Evolutionary conservation across 2,888 invertebrate genomes (phyloP).

Genomic region (Octodonta nipae): DNA sequence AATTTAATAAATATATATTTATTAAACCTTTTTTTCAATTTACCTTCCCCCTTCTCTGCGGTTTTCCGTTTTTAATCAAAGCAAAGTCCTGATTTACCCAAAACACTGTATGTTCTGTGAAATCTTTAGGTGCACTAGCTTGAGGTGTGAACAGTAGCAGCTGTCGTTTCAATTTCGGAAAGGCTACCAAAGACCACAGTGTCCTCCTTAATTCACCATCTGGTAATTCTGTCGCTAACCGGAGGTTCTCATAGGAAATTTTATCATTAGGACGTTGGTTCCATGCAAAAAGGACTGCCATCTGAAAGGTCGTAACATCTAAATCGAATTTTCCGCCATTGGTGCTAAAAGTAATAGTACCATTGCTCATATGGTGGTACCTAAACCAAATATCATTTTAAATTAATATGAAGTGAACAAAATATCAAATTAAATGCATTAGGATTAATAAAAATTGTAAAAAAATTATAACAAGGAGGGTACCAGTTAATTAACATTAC

Average conservation of each 20-base stretch:
- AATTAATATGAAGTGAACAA: no score
- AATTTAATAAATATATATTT: not conserved
- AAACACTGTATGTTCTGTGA: constrained; percentile 81
- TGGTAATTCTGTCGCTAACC: constrained; percentile 91
- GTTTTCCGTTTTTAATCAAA: constrained; percentile 83
- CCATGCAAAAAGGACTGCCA: constrained; percentile 98
- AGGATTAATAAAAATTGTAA: not conserved
- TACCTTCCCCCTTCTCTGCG: constrained; percentile 83
- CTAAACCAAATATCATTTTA: constrained; percentile 15
- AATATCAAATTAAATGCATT: no score
- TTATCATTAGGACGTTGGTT: constrained; percentile 88
- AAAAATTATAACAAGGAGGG: not conserved
- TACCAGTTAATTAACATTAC: no score
- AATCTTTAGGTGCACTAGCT: constrained; percentile 83
- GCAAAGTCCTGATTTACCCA: constrained; percentile 97
- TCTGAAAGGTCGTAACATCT: constrained; percentile 98
- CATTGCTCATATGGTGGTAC: constrained; percentile 98
- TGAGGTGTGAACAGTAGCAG: constrained; percentile 68
- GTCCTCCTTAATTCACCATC: constrained; percentile 90
- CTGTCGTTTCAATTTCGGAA: constrained; percentile 91
- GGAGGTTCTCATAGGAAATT: constrained; percentile 91
- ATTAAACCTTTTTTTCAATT: constrained; percentile 1
- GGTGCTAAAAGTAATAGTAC: constrained; percentile 91
- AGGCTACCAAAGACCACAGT: constrained; percentile 88
- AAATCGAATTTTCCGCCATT: constrained; percentile 87